phyloP scores from a whole-genome alignment of 35 echinoderm and acorn worm genomes.

The Ophiothrix spiculata region DNA sequence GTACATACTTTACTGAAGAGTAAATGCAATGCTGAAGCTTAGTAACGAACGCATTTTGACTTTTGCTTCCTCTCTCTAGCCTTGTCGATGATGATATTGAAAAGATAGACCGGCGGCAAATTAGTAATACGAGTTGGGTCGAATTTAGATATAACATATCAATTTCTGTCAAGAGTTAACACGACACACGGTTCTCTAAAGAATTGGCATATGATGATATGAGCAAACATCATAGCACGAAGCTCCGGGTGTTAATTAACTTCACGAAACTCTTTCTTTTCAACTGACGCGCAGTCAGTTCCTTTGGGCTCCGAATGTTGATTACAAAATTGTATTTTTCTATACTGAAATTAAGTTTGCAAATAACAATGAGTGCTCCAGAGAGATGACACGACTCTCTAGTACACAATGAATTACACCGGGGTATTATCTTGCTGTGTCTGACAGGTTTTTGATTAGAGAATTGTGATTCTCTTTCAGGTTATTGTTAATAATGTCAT shows the following conservation, averaged over 20 bases:
- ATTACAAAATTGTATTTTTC: conserved; percentile 17
- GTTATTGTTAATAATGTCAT: not conserved
- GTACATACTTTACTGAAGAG: too few species aligned
- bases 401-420: not conserved
- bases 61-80: not conserved
- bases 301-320: conserved; percentile 5
- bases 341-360: not conserved
- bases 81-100: not conserved
- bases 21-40: too few species aligned
- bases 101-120: not conserved
- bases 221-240: not conserved
- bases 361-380: too few species aligned
- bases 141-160: conserved; percentile 8
- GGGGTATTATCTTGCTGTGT: not conserved
- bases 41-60: too few species aligned
- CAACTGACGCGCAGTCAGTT: not conserved
- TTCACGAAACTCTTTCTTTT: not conserved
- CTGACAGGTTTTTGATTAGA: not conserved
- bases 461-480: not conserved
- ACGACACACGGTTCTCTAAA: not conserved
- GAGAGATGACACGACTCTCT: not conserved
- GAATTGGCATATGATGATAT: not conserved
- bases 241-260: not conserved
- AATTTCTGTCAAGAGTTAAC: conserved; percentile 7
- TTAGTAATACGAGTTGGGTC: not conserved